phyloP scores from a whole-genome alignment of 2,113 vertebrate species.

The Ailuropoda melanoleuca region DNA sequence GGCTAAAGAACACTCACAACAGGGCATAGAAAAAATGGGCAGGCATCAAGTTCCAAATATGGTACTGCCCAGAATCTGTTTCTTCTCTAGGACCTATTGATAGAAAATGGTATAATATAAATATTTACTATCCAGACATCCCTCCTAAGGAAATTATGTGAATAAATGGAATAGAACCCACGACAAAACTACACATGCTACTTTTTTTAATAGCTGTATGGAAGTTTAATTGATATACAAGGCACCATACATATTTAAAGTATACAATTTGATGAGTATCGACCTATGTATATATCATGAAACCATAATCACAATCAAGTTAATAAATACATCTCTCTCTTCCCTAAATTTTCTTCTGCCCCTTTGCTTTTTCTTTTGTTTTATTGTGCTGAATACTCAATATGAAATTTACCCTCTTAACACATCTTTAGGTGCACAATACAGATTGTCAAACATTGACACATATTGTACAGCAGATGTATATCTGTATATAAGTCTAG shows the following conservation, averaged over 20 bases:
- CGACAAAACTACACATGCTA: not conserved
- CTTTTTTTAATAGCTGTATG: not conserved
- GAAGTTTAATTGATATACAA: not conserved
- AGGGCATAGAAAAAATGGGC: not conserved
- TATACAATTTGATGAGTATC: not conserved
- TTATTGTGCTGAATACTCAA: not conserved
- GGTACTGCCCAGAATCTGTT: not conserved
- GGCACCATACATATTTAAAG: not conserved
- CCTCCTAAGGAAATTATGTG: not conserved
- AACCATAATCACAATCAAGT: not conserved
- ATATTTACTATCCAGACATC: not conserved
- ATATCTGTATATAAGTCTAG: not conserved
- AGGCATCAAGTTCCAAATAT: not conserved
- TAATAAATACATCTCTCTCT: not conserved
- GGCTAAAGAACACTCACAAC: not conserved
- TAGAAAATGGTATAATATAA: not conserved
- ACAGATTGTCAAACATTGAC: not conserved
- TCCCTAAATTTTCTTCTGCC: not conserved
- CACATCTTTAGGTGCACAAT: not conserved
- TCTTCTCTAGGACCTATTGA: not conserved
- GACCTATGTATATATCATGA: not conserved
- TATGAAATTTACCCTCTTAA: not conserved
- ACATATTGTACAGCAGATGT: not conserved
- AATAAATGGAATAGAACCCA: not conserved
- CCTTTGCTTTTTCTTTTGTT: not conserved